These are phyloP conservation scores for Synanthedon vespiformis DNA, from an alignment of 2,888 invertebrate species.

Conservation along the genomic window DNA sequence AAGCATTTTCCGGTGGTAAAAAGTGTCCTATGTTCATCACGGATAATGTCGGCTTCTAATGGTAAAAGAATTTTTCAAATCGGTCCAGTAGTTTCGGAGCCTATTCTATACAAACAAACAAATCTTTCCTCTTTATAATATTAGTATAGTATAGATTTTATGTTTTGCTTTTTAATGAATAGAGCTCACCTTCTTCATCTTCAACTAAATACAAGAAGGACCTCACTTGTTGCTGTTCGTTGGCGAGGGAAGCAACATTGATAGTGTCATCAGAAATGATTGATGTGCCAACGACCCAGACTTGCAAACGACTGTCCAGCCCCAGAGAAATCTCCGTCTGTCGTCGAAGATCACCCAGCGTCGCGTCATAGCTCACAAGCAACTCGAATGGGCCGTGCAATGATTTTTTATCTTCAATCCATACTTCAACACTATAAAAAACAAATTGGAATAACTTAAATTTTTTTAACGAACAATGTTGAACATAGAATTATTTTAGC, in stretches of 20 bases:
- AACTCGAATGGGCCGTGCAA: slow-evolving; percentile 83
- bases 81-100: too few relatives aligned
- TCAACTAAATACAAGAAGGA: slow-evolving; percentile 84
- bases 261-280: slow-evolving; percentile 77
- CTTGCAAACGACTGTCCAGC: slow-evolving; percentile 80
- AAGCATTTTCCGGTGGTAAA: too few relatives aligned
- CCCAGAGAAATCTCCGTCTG: slow-evolving; percentile 79
- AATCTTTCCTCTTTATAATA: too few relatives aligned
- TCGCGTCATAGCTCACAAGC: slow-evolving; percentile 71
- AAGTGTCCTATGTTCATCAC: too few relatives aligned
- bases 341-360: slow-evolving; percentile 75
- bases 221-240: slow-evolving; percentile 74
- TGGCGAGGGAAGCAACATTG: slow-evolving; percentile 74
- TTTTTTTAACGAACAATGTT: too few relatives aligned
- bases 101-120: too few relatives aligned
- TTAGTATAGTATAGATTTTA: too few relatives aligned
- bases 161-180: too few relatives aligned
- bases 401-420: slow-evolving; percentile 85
- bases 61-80: too few relatives aligned
- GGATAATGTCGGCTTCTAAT: too few relatives aligned
- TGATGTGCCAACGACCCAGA: slow-evolving; percentile 86
- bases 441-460: too few relatives aligned
- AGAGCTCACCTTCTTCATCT: slow-evolving; percentile 71
- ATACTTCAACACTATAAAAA: slow-evolving; percentile 77
- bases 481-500: too few relatives aligned